Conservation (phyloP, 2,797 vertebrate species). For the Hoplostethus mediterraneus region DNA sequence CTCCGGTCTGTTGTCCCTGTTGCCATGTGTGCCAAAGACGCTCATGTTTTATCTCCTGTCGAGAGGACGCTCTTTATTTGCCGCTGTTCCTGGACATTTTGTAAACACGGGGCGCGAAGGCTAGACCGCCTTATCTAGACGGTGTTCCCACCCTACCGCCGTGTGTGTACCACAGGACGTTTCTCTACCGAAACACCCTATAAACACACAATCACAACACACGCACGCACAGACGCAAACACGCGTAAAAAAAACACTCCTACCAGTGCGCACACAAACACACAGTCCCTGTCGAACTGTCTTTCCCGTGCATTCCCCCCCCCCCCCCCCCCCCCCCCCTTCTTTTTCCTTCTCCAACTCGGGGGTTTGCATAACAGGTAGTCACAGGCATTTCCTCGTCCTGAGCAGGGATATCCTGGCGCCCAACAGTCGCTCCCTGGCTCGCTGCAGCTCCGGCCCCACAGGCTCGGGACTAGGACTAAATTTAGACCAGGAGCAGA, state of each 20-base stretch:
- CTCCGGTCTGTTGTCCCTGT: slow-evolving; percentile 43
- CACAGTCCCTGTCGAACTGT: slow-evolving; percentile 73
- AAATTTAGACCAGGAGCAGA: slow-evolving; percentile 91
- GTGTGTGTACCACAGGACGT: slow-evolving; percentile 64
- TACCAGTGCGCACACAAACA: slow-evolving; percentile 68
- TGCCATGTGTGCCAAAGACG: slow-evolving; percentile 41
- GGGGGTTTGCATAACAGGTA: slow-evolving; percentile 99
- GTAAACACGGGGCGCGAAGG: slow-evolving; percentile 78
- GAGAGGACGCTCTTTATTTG: slow-evolving; percentile 59
- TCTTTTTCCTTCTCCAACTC: slow-evolving; percentile 77
- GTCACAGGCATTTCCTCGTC: slow-evolving; percentile 99
- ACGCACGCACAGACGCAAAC: slow-evolving; percentile 52
- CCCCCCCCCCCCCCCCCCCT: slow-evolving; percentile 77
- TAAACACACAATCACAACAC: slow-evolving; percentile 65
- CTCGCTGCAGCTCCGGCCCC: slow-evolving; percentile 86
- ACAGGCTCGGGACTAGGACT: slow-evolving; percentile 79
- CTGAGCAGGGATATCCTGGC: slow-evolving; percentile 99
- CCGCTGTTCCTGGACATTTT: slow-evolving; percentile 64
- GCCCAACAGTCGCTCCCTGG: slow-evolving; percentile 95
- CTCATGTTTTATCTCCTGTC: slow-evolving; percentile 41
- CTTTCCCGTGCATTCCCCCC: slow-evolving; percentile 76
- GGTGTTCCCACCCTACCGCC: slow-evolving; percentile 71
- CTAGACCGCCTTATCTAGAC: slow-evolving; percentile 71
- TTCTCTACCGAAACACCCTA: slow-evolving; percentile 51
- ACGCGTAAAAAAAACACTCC: slow-evolving; percentile 51